Conservation (phyloP, 2,888 invertebrate species). For the Aphrophora alni region DNA sequence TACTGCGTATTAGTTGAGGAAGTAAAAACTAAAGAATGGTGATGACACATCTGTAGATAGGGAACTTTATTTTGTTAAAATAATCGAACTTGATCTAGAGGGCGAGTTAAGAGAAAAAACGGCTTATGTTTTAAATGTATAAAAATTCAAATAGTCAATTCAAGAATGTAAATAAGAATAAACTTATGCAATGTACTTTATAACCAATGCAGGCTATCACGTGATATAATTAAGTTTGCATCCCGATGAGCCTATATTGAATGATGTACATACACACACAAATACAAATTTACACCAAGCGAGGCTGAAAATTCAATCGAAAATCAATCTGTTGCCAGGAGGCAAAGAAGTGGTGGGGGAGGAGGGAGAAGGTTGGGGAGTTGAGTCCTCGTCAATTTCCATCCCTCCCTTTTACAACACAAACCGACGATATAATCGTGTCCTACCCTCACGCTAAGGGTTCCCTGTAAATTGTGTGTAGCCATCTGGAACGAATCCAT, state of each 20-base stretch:
- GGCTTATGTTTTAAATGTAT: too few relatives aligned
- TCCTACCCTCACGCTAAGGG: neutral
- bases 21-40: too few relatives aligned
- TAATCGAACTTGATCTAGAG: too few relatives aligned
- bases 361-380: neutral
- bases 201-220: too few relatives aligned
- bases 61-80: too few relatives aligned
- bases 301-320: neutral
- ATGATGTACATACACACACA: neutral
- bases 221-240: neutral
- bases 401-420: neutral
- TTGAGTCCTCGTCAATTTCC: neutral
- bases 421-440: neutral
- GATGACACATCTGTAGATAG: too few relatives aligned
- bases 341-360: neutral
- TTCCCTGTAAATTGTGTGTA: neutral
- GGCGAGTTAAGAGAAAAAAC: too few relatives aligned
- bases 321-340: conserved; percentile 2
- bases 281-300: neutral
- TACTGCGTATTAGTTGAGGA: too few relatives aligned
- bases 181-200: too few relatives aligned
- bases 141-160: too few relatives aligned
- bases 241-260: neutral
- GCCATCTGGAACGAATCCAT: neutral
- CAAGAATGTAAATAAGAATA: too few relatives aligned